These are phyloP conservation scores for Steatornis caripensis DNA, from an alignment of 2,113 vertebrate genomes.

Conservation along the genomic window DNA sequence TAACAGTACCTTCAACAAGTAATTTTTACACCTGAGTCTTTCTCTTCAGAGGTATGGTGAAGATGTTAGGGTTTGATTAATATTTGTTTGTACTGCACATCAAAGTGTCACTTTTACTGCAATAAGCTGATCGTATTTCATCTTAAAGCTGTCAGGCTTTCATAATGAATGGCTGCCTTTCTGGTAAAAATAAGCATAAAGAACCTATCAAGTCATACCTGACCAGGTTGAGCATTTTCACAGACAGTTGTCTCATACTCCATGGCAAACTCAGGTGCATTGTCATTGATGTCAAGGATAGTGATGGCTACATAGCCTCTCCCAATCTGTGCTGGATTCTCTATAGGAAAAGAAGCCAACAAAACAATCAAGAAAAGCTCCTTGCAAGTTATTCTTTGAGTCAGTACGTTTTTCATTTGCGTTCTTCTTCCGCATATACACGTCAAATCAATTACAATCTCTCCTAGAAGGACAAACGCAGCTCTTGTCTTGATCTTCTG, in stretches of 20 bases:
- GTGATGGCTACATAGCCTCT: slow-evolving; percentile 86
- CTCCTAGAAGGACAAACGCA: background rate
- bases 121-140: background rate
- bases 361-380: background rate
- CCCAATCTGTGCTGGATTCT: slow-evolving; percentile 89
- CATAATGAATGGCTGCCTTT: background rate
- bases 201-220: slow-evolving; percentile 71
- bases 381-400: background rate
- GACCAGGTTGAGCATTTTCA: slow-evolving; percentile 86
- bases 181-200: background rate
- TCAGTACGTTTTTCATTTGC: background rate
- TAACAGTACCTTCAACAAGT: background rate
- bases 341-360: slow-evolving; percentile 63
- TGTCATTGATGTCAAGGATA: slow-evolving; percentile 93
- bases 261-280: slow-evolving; percentile 91
- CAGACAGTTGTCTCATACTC: slow-evolving; percentile 92
- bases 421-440: background rate
- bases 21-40: background rate
- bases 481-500: background rate
- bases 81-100: slow-evolving; percentile 27
- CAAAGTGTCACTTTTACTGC: slow-evolving; percentile 26
- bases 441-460: background rate
- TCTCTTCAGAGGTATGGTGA: background rate
- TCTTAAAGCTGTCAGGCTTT: background rate
- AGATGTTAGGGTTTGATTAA: background rate